Conservation (phyloP, 2,797 vertebrate genomes). For the Mus spretus region DNA sequence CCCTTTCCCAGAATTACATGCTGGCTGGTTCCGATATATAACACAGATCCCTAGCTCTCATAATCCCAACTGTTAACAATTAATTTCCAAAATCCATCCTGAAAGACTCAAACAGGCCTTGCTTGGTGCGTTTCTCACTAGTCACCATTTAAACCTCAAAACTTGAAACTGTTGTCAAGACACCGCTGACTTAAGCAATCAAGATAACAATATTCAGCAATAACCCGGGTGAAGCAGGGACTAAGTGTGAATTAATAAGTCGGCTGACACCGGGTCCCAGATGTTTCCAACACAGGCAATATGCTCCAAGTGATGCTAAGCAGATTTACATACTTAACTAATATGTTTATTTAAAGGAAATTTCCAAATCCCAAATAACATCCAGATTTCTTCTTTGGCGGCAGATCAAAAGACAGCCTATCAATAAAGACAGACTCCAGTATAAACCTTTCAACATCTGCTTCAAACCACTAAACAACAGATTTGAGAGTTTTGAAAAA, state of each 20-base stretch:
- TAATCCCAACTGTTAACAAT: slow-evolving; percentile 83
- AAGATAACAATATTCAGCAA: slow-evolving; percentile 87
- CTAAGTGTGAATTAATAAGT: slow-evolving; percentile 89
- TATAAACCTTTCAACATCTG: slow-evolving; percentile 89
- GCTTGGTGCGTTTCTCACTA: slow-evolving; percentile 54
- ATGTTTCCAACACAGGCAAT: slow-evolving; percentile 89
- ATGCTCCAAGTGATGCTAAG: slow-evolving; percentile 89
- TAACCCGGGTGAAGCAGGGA: slow-evolving; percentile 83
- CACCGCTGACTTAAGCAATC: slow-evolving; percentile 88
- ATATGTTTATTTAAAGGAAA: slow-evolving; percentile 91
- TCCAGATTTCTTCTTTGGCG: slow-evolving; percentile 90
- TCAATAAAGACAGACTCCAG: slow-evolving; percentile 86
- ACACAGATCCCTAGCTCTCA: slow-evolving; percentile 76
- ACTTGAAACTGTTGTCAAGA: slow-evolving; percentile 86
- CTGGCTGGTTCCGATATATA: slow-evolving; percentile 83
- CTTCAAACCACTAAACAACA: slow-evolving; percentile 87
- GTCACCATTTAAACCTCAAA: slow-evolving; percentile 84
- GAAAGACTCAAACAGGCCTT: slow-evolving; percentile 57
- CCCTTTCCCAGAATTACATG: slow-evolving; percentile 80
- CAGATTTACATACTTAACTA: slow-evolving; percentile 91
- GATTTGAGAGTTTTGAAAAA: slow-evolving; percentile 86
- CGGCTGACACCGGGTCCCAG: slow-evolving; percentile 87
- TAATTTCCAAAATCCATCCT: slow-evolving; percentile 82
- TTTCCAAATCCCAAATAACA: slow-evolving; percentile 89
- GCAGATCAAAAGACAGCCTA: slow-evolving; percentile 88